phyloP scores from a whole-genome alignment of 2,113 vertebrate species.

The Macroglossus sobrinus region DNA sequence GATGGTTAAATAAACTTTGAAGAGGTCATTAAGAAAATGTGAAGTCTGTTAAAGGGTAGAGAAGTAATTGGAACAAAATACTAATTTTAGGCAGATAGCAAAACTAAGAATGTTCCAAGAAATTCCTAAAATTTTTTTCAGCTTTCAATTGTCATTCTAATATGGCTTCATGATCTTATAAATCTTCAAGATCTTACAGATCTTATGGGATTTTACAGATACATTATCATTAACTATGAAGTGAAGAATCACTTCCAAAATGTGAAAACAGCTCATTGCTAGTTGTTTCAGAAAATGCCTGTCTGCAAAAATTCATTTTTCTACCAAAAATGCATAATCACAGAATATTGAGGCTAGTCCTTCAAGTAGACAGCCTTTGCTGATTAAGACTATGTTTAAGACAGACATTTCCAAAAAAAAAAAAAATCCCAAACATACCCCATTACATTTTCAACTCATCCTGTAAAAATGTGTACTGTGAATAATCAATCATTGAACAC shows the following conservation, averaged over 20 bases:
- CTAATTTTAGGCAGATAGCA: conserved; percentile 18
- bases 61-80: background rate
- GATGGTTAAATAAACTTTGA: background rate
- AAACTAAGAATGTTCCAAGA: background rate
- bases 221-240: conserved; percentile 23
- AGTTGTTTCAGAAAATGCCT: conserved; percentile 49
- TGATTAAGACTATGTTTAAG: background rate
- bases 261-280: conserved; percentile 29
- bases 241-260: conserved; percentile 40
- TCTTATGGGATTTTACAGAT: conserved; percentile 19
- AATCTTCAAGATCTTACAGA: background rate
- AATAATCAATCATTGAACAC: conserved; percentile 4
- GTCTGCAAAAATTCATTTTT: conserved; percentile 43
- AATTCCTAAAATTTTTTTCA: conserved; percentile 14
- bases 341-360: background rate
- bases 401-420: conserved; percentile 39
- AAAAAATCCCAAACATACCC: background rate
- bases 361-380: background rate
- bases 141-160: background rate
- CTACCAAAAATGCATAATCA: conserved; percentile 32
- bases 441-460: background rate
- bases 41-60: background rate
- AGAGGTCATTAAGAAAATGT: background rate
- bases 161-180: conserved; percentile 51
- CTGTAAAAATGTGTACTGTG: background rate